Evolutionary conservation across 2,113 vertebrate genomes (phyloP).

Genomic region (Elgaria multicarinata): DNA sequence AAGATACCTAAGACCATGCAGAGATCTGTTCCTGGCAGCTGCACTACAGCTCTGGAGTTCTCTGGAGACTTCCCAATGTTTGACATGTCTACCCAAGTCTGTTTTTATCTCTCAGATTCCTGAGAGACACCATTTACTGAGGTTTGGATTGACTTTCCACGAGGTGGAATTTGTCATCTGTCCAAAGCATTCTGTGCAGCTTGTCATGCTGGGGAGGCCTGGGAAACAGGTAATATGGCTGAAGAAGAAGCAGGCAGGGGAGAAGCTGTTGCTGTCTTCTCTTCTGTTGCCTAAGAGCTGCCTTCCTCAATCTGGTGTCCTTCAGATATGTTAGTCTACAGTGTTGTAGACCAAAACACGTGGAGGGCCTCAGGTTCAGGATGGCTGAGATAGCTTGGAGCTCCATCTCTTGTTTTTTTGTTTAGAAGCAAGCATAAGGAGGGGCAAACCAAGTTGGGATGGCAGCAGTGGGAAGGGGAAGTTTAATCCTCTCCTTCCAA

Average conservation of each 20-base stretch:
- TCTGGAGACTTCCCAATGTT: neutral
- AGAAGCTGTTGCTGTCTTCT: neutral
- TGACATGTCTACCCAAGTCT: neutral
- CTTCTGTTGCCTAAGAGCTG: neutral
- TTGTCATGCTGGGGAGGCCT: neutral
- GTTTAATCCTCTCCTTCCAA: too few species aligned
- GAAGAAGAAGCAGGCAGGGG: too few species aligned
- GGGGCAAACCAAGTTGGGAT: too few species aligned
- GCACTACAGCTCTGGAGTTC: neutral
- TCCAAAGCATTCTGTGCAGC: neutral
- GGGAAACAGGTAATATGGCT: neutral
- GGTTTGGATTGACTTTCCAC: too few species aligned
- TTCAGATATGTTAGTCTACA: too few species aligned
- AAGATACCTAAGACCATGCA: neutral
- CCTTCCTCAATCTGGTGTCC: too few species aligned
- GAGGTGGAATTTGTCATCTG: neutral
- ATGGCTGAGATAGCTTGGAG: too few species aligned
- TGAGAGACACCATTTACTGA: neutral
- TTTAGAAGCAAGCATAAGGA: too few species aligned
- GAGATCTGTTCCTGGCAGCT: neutral
- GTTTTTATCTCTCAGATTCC: neutral
- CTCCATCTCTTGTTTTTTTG: too few species aligned
- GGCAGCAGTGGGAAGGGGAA: too few species aligned
- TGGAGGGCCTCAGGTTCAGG: too few species aligned
- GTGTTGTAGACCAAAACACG: too few species aligned